Conservation (phyloP, 2,113 vertebrate species). For the Lepisosteus osseus region DNA sequence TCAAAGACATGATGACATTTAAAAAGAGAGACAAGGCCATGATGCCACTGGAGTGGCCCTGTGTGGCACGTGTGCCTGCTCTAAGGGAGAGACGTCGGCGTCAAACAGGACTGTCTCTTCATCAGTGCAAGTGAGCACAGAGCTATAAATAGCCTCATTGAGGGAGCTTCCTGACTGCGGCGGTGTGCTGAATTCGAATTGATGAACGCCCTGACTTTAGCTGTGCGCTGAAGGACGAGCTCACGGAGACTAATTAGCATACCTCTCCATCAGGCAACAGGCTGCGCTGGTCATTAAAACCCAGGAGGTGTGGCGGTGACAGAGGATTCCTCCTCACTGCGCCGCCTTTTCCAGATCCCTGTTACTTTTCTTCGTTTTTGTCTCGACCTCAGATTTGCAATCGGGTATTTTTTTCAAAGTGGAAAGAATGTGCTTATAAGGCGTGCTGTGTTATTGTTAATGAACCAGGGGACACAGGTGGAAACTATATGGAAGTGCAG, state of each 20-base stretch:
- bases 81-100: not conserved
- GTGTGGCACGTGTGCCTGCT: not conserved
- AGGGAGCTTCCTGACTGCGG: conserved; percentile 2
- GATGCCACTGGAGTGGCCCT: too few species aligned
- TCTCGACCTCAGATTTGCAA: too few species aligned
- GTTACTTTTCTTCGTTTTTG: too few species aligned
- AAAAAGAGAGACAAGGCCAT: too few species aligned
- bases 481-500: too few species aligned
- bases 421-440: too few species aligned
- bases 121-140: not conserved
- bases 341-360: not conserved
- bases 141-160: conserved; percentile 20
- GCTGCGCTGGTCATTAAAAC: conserved; percentile 38
- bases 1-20: too few species aligned
- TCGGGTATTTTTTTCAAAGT: too few species aligned
- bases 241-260: conserved; percentile 47
- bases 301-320: conserved; percentile 45
- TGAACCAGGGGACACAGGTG: too few species aligned
- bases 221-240: conserved; percentile 47
- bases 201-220: conserved; percentile 17
- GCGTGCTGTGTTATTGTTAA: too few species aligned
- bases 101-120: conserved; percentile 1
- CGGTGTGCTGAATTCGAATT: conserved; percentile 31
- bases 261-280: conserved; percentile 33
- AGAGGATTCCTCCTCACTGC: conserved; percentile 35